Conservation (phyloP, 2,888 invertebrate species). For the Cordilura impudica region DNA sequence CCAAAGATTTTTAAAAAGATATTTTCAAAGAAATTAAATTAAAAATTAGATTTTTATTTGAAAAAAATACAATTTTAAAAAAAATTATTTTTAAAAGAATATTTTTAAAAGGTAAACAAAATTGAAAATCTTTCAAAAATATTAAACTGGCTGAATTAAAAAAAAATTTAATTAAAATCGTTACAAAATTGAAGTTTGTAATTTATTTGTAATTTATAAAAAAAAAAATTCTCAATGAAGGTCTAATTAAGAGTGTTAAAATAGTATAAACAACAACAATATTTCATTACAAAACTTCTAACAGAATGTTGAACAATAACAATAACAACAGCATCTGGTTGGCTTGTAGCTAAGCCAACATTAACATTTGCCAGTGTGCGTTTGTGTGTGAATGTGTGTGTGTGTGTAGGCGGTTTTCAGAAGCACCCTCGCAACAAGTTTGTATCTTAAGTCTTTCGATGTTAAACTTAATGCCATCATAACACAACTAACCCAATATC, state of each 20-base stretch:
- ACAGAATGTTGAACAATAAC: slow-evolving; percentile 18
- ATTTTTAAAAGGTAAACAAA: slow-evolving; percentile 41
- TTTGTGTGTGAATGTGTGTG: not conserved
- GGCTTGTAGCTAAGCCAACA: slow-evolving; percentile 8
- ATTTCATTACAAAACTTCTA: not conserved
- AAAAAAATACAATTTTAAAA: slow-evolving; percentile 5
- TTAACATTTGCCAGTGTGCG: not conserved
- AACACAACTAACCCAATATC: not conserved
- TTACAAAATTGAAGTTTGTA: not conserved
- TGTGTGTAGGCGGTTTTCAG: not conserved
- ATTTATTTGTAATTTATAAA: not conserved
- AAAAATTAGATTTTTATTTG: slow-evolving; percentile 49
- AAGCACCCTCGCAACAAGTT: slow-evolving; percentile 69
- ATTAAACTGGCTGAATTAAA: slow-evolving; percentile 25
- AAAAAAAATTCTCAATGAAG: too few relatives aligned
- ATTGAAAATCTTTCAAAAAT: not conserved
- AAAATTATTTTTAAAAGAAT: slow-evolving; percentile 36
- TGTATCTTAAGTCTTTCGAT: slow-evolving; percentile 73
- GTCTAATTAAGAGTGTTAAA: not conserved
- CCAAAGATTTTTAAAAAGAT: slow-evolving; percentile 35
- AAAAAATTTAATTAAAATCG: not conserved
- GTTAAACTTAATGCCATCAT: slow-evolving; percentile 44
- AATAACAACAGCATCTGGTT: slow-evolving; percentile 28
- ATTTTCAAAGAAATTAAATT: slow-evolving; percentile 33
- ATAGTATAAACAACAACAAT: not conserved